These are phyloP conservation scores for Branchipolynoe longqiensis DNA, from an alignment of 2,888 invertebrate species.

Conservation along the genomic window DNA sequence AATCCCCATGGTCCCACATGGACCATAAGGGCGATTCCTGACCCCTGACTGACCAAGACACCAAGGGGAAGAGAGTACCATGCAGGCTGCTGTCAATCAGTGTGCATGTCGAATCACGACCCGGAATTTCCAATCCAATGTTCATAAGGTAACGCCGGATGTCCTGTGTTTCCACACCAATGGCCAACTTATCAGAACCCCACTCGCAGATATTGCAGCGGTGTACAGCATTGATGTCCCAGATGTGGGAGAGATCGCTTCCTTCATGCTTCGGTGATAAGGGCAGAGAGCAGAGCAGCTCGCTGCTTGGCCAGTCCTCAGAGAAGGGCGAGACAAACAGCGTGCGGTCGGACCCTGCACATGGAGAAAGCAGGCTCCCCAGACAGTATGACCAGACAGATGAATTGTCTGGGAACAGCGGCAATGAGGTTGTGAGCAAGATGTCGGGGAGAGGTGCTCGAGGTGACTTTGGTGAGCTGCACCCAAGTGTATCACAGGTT, in stretches of 20 bases:
- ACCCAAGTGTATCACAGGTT: constrained; percentile 47
- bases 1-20: constrained; percentile 21
- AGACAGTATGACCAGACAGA: constrained; percentile 40
- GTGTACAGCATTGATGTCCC: constrained; percentile 70
- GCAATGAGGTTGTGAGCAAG: constrained; percentile 33
- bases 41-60: neutral
- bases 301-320: constrained; percentile 31
- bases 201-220: constrained; percentile 5
- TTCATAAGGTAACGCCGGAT: constrained; percentile 54
- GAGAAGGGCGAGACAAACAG: constrained; percentile 12
- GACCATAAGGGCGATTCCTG: neutral
- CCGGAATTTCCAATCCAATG: constrained; percentile 31
- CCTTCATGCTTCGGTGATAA: constrained; percentile 54
- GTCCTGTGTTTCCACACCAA: constrained; percentile 39
- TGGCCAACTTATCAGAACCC: neutral
- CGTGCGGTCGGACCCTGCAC: neutral
- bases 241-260: constrained; percentile 67
- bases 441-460: constrained; percentile 19
- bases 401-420: constrained; percentile 3
- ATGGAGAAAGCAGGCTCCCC: constrained; percentile 11
- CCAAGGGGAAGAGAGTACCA: constrained; percentile 16
- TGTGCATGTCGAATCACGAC: constrained; percentile 16
- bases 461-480: neutral
- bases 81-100: constrained; percentile 56
- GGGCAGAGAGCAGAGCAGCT: neutral